Base-by-base conservation (phyloP, 2,888 invertebrate genomes). In the Mactromeris polynyma region DNA sequence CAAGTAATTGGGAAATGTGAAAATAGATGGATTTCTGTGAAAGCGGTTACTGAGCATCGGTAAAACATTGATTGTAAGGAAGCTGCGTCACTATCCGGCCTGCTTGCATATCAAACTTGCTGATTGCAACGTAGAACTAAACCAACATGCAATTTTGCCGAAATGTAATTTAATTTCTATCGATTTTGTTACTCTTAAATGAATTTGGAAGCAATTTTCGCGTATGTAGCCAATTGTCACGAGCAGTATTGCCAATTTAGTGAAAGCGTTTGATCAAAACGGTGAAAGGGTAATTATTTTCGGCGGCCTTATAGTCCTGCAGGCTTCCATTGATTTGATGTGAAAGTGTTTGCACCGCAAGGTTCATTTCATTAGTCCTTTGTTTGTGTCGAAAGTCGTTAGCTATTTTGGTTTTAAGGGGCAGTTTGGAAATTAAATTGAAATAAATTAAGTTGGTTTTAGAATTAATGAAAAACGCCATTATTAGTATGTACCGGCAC, bases 131-230 rank as follows among this genome's bases (percentile, higher is more conserved):
- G 73, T 46, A 42, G 42, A 83, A 83, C 46, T 46, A 42, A 69
- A 73, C 46, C 46, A 83, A 83, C 83, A 83, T 83, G 83, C 73
- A 46, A 83, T 73, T 73, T 73, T 69, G 26, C 42, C 73, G 69
- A 69, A 46, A 31, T 46, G 73, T 83, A 33, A 73, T 83, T 73
- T 83, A 83, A 83, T 73, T 83, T 83, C 73, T 7, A 83, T 83
- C 33, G 83, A 83, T 83, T 83, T 82, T 46, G 46, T 83, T 31
- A 26, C 42, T 42, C 83, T 33, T 69, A 73, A 73, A 69, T 83
- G 83, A 83, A 83, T 83, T 83, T 73, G 73, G 73, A 83, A 46
- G 33, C 73, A 83, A 83, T 73, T 83, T 83, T 46, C 83, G 64
- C 73, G 40, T 46, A 83, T 73, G 73, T 46, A 19, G 73, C 31